Evolutionary conservation across 92 coral and sea anemone species (phyloP).

Genomic region (Phenganax stokvisi): DNA sequence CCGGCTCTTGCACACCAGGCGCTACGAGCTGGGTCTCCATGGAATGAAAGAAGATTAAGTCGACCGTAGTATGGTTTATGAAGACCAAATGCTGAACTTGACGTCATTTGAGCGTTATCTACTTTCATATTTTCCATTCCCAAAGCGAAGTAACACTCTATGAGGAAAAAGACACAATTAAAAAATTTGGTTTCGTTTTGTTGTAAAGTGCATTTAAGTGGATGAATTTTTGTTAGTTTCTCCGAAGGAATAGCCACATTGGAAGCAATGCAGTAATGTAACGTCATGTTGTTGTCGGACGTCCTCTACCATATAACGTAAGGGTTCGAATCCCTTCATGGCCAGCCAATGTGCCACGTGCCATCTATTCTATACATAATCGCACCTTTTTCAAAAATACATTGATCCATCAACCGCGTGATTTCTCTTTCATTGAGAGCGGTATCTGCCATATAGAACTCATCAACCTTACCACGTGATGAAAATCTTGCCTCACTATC

Average conservation of each 20-base stretch:
- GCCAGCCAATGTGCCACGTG: too few relatives aligned
- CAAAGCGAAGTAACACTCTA: constrained; percentile 86
- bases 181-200: not conserved
- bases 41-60: constrained; percentile 82
- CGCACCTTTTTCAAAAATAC: constrained; percentile 93
- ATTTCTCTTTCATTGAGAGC: constrained; percentile 83
- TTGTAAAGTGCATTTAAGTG: not conserved
- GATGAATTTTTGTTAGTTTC: not conserved
- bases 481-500: constrained; percentile 66
- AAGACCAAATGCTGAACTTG: constrained; percentile 70
- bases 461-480: constrained; percentile 70
- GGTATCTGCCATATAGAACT: constrained; percentile 84
- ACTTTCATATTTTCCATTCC: constrained; percentile 97
- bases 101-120: constrained; percentile 75
- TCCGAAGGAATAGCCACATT: too few relatives aligned
- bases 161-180: not conserved
- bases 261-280: too few relatives aligned
- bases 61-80: constrained; percentile 92
- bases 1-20: constrained; percentile 96
- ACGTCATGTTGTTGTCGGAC: too few relatives aligned
- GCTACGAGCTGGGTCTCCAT: constrained; percentile 80
- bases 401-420: constrained; percentile 77
- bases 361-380: not conserved
- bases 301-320: too few relatives aligned
- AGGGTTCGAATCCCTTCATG: too few relatives aligned